Percentiles rank a stretch among this genome's conserved stretches.
phyloP scores from a whole-genome alignment of 2,888 invertebrate genomes.

The Andricus quercusramuli region DNA sequence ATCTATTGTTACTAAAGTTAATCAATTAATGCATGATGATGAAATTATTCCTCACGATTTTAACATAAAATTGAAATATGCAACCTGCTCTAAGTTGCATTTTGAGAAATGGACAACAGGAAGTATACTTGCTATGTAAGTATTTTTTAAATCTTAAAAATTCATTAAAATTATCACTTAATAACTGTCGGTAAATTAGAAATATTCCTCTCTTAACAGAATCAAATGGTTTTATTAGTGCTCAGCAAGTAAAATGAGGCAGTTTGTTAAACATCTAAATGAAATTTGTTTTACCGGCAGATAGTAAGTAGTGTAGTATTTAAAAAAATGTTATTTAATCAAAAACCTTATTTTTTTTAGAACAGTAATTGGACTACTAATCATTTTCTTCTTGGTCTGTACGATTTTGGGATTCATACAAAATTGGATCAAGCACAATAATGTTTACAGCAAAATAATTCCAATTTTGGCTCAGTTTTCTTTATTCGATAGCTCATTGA shows the following conservation, averaged over 20 bases:
- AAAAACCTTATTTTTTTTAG: constrained; percentile 51
- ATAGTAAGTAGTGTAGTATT: background rate
- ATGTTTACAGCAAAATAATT: constrained; percentile 1
- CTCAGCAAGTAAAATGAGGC: too few species aligned
- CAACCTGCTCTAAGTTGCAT: background rate
- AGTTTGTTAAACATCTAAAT: background rate
- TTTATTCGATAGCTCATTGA: constrained; percentile 72
- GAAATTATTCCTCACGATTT: background rate
- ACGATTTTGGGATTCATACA: constrained; percentile 59
- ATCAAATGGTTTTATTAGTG: background rate
- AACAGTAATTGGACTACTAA: constrained; percentile 53
- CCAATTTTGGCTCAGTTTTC: constrained; percentile 73
- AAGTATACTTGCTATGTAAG: constrained; percentile 1
- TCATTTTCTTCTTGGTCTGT: constrained; percentile 58
- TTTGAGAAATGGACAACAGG: background rate
- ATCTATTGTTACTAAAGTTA: background rate
- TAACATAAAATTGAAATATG: background rate
- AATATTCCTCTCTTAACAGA: background rate
- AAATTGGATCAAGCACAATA: background rate
- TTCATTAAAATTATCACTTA: background rate
- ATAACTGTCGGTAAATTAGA: background rate
- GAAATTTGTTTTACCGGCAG: background rate
- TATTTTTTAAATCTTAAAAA: background rate
- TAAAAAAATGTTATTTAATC: too few species aligned
- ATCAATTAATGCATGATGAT: background rate